These are phyloP conservation scores for Protodeltote pygarga DNA, from an alignment of 2,888 invertebrate species.

Conservation along the genomic window DNA sequence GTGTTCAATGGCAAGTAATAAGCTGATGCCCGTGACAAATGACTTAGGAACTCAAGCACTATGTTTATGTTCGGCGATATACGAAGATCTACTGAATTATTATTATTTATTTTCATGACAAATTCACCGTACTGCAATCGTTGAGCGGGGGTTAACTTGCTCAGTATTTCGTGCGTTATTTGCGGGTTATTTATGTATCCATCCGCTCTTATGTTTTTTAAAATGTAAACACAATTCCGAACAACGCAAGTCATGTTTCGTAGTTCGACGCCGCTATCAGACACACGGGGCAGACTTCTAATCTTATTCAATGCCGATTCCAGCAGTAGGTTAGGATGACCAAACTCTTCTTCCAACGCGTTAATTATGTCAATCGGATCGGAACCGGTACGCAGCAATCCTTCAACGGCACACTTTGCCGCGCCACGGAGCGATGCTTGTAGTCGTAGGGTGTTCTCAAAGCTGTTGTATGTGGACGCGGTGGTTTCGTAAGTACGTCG, in stretches of 20 bases:
- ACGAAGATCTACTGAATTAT: neutral
- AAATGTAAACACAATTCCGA: neutral
- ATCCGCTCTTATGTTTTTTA: neutral
- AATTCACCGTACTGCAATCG: slow-evolving; percentile 3
- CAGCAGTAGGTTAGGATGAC: neutral
- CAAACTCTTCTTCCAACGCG: neutral
- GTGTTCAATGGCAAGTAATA: neutral
- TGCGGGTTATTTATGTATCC: neutral
- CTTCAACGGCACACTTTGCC: neutral
- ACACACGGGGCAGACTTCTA: neutral
- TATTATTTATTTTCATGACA: neutral
- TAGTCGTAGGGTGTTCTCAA: neutral
- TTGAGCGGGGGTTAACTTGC: neutral
- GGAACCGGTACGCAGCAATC: neutral
- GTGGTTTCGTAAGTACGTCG: neutral
- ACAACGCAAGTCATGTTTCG: neutral
- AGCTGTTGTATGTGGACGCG: neutral
- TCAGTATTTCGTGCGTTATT: neutral
- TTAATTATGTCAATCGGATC: neutral
- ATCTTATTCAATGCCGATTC: neutral
- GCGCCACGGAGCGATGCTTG: neutral
- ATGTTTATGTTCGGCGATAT: neutral
- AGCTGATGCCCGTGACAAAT: neutral
- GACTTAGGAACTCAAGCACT: neutral
- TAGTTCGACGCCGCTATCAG: neutral